These are phyloP conservation scores for Platysternon megacephalum DNA, from an alignment of 2,113 vertebrate species.

Conservation along the genomic window DNA sequence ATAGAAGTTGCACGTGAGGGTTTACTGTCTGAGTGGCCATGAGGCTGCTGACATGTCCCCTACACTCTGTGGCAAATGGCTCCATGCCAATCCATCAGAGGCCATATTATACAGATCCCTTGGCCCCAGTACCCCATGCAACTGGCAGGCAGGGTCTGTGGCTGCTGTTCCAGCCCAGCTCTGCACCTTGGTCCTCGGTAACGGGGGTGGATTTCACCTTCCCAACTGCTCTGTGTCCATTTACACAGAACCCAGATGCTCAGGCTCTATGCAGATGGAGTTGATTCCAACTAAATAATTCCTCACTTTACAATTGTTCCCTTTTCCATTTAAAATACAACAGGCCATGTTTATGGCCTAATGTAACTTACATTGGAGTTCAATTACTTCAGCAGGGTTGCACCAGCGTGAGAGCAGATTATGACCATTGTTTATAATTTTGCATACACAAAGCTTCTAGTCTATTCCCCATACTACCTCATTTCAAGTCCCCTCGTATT, in stretches of 20 bases:
- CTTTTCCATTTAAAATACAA: background rate
- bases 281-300: background rate
- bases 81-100: accelerated
- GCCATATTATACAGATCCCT: accelerated
- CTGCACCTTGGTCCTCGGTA: background rate
- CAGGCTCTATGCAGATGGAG: background rate
- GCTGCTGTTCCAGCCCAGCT: conserved; percentile 19
- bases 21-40: accelerated
- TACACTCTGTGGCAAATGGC: background rate
- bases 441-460: background rate
- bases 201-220: background rate
- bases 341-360: background rate
- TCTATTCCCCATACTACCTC: background rate
- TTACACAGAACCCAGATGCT: background rate
- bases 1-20: background rate
- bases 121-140: accelerated
- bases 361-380: background rate
- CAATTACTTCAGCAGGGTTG: background rate
- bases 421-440: background rate
- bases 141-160: accelerated
- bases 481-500: conserved; percentile 23
- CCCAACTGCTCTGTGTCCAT: background rate
- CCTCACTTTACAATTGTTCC: background rate
- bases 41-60: background rate
- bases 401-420: background rate